Evolutionary conservation across 2,113 vertebrate species (phyloP).

Genomic region (Oryzias woworae): DNA sequence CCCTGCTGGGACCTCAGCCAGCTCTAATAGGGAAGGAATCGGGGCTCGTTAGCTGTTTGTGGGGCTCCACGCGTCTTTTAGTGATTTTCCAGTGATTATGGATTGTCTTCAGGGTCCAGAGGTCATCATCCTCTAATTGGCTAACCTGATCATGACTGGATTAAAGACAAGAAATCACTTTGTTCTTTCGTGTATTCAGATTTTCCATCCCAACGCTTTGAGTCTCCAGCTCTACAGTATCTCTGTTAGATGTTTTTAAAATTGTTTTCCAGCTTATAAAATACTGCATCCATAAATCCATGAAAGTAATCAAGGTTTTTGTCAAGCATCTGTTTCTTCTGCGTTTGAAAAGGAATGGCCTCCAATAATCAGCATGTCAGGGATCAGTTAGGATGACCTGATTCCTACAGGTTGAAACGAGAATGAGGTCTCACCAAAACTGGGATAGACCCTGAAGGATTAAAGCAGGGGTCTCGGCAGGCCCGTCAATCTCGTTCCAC

Average conservation of each 20-base stretch:
- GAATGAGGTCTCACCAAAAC: slow-evolving; percentile 48
- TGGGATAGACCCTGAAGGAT: slow-evolving; percentile 27
- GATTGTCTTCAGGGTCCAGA: slow-evolving; percentile 46
- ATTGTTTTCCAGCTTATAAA: too few relatives aligned
- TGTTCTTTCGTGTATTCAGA: slow-evolving; percentile 15
- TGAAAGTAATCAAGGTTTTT: too few relatives aligned
- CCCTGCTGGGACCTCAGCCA: slow-evolving; percentile 14
- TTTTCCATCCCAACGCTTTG: too few relatives aligned
- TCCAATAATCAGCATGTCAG: too few relatives aligned
- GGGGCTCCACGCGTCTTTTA: slow-evolving; percentile 30
- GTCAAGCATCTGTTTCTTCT: too few relatives aligned
- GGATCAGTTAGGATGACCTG: slow-evolving; percentile 25
- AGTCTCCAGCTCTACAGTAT: too few relatives aligned
- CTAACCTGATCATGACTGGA: slow-evolving; percentile 41
- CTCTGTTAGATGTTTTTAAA: too few relatives aligned
- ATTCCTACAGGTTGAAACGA: slow-evolving; percentile 40
- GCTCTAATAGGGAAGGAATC: slow-evolving; percentile 25
- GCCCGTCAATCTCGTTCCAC: slow-evolving; percentile 16
- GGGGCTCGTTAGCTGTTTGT: slow-evolving; percentile 40
- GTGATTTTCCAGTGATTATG: slow-evolving; percentile 56
- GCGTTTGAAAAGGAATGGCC: too few relatives aligned
- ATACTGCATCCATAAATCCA: too few relatives aligned
- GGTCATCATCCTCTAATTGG: slow-evolving; percentile 54
- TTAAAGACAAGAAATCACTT: slow-evolving; percentile 36
- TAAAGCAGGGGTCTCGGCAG: slow-evolving; percentile 25